Conservation (phyloP, 2,797 vertebrate genomes). For the Tragopan temminckii region DNA sequence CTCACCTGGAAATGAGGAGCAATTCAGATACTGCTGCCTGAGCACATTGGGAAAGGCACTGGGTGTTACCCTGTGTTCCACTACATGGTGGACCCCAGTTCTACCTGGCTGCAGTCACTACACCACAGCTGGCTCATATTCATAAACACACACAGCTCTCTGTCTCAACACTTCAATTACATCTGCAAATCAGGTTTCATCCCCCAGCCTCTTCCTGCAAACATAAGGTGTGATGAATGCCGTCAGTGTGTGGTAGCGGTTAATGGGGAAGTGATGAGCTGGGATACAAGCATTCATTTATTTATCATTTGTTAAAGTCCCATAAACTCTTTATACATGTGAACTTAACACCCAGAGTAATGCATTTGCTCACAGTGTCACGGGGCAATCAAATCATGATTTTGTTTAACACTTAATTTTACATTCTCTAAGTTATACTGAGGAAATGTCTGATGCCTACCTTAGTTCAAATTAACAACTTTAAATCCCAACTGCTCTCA, state of each 20-base stretch:
- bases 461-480: background rate
- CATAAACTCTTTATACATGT: fast-evolving
- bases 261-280: fast-evolving
- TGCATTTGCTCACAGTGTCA: fast-evolving
- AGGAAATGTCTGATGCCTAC: background rate
- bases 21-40: background rate
- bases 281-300: fast-evolving
- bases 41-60: fast-evolving
- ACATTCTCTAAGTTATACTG: background rate
- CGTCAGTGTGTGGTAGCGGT: fast-evolving
- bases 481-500: fast-evolving
- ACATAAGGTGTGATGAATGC: background rate
- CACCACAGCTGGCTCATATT: no score
- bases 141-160: background rate
- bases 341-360: no score
- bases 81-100: background rate
- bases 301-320: background rate
- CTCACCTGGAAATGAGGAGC: background rate
- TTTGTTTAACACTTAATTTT: background rate
- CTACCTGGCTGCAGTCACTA: background rate
- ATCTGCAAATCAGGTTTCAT: background rate
- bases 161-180: background rate
- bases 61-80: background rate
- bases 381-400: fast-evolving
- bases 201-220: background rate